Evolutionary conservation across 2,888 invertebrate species (phyloP), one percentile per base, ranked within the genome.

Genomic region (Boloria euphrosyne): DNA sequence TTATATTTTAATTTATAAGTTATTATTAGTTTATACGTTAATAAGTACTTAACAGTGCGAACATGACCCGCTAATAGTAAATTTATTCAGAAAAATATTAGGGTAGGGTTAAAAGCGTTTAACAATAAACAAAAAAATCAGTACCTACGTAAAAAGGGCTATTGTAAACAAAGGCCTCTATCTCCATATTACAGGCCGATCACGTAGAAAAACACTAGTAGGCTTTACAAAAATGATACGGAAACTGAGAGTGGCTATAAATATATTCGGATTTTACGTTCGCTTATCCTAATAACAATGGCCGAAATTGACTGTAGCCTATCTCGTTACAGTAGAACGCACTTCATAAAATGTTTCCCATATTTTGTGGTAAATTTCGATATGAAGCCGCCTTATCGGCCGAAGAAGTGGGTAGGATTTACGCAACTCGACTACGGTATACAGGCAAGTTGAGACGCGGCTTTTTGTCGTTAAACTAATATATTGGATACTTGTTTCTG

Each of bases 321-420:
- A 81, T 79, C 76, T 78, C 74, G 76, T 77, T 75, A 79, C 77
- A 76, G 74, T 76, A 75, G 76, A 75, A 70, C 74, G 76, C 76
- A 79, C 78, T 78, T 77, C 76, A 76, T 78, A 77, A 77, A 79
- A 78, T 79, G 68, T 74, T 75, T 71, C 71, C 72, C 75, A 75
- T 76, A 76, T 77, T 77, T 76, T 75, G 72, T 72, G 68, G 71
- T 67, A 69, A 73, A 74, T 71, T 74, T 66, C 70, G 71, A 74
- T 73, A 72, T 69, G 68, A 72, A 67, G 62, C 73, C 71, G 62
- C 73, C 71, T 73, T 77, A 76, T 76, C 74, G 71, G 66, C 66
- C 69, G 62, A 71, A 71, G 72, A 73, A 75, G 73, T 72, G 72
- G 68, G 69, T 65, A 68, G 69, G 71, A 66, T 71, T 70, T 71